Evolutionary conservation across 2,888 invertebrate genomes (phyloP), one percentile per base, ranked within the genome.

Genomic region (Trissolcus japonicus): DNA sequence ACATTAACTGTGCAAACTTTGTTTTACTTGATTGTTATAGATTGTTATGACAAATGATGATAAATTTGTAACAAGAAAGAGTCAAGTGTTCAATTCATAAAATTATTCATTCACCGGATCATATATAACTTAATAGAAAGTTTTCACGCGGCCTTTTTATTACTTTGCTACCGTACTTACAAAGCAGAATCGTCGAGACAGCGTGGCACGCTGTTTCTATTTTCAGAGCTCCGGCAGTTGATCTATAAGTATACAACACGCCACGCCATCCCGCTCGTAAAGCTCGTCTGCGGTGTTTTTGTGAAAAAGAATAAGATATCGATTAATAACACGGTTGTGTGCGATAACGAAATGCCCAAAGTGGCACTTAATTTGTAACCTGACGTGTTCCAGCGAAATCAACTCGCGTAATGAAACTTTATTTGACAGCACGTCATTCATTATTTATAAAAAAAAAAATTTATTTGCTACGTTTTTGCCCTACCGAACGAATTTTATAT

Each of bases 231-330:
- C 53, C 35, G 4, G 60, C 60, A 54, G 53, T 60, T 68, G 68
- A 68, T 60, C 68, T 68, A 68, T 60, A 68, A 68, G 68, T 68
- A 60, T 60, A 68, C 51, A 60, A 60, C 60, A 68, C 60, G 68
- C 68, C 16, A 60, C 54, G 25, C n/a, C 4, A 46, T 41, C 59
- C 59, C 19, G 43, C 19, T 54, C 41, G 14, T 54, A 40, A 50
- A 62, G 56, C 54, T 61, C 51, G 69, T 62, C 55, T 46, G 62
- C 56, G 43, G 56, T 54, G 21, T 63, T 63, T 51, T 62, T 17
- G 50, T 63, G 41, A 63, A 62, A 57, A 51, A 56, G 41, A 68
- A 46, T 56, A 61, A 69, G 17, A 43, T 25, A 56, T 61, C 55
- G 50, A 25, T 56, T 61, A 61, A 61, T 59, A 61, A 46, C 41